A percentile compares a stretch with the other conserved stretches of the same genome.
These are phyloP conservation scores for Archilochus colubris DNA, from an alignment of 2,113 vertebrate species.

Conservation along the genomic window DNA sequence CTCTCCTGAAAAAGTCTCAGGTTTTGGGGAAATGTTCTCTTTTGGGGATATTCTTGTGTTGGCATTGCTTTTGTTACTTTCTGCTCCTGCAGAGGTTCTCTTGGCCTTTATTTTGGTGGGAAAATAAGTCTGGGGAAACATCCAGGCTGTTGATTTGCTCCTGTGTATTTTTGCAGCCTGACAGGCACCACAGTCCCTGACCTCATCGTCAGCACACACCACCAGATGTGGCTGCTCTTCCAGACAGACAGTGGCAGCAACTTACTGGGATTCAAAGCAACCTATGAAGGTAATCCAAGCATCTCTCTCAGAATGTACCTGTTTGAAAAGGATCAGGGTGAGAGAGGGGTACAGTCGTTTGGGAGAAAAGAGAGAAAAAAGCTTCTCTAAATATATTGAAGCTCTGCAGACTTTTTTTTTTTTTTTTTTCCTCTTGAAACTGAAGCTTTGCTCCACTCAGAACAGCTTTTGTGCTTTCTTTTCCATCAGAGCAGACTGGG, in stretches of 20 bases:
- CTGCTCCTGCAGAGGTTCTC: accelerated
- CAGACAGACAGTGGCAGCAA: conserved; percentile 96
- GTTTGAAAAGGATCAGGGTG: neutral
- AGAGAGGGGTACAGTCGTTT: neutral
- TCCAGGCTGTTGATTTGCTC: neutral
- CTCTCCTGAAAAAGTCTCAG: accelerated
- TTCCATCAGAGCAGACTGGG: neutral
- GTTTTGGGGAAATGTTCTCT: neutral
- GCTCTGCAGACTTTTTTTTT: neutral
- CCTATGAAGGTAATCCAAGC: conserved; percentile 87
- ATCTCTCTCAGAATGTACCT: neutral
- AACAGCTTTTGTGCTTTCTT: neutral
- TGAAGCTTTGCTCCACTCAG: neutral
- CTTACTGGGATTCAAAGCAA: conserved; percentile 94
- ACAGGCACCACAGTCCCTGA: conserved; percentile 94
- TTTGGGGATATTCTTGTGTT: neutral
- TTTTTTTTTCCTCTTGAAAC: neutral
- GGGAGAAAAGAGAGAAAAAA: neutral
- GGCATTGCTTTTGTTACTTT: accelerated
- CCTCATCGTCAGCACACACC: conserved; percentile 95
- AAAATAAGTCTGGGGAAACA: neutral
- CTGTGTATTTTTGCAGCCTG: conserved; percentile 77
- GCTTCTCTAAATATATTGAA: neutral
- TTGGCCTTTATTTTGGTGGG: neutral
- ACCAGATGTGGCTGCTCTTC: conserved; percentile 99